Evolutionary conservation across 2,113 vertebrate species (phyloP), one percentile per base, ranked within the genome.

Genomic region (Anguilla japonica): DNA sequence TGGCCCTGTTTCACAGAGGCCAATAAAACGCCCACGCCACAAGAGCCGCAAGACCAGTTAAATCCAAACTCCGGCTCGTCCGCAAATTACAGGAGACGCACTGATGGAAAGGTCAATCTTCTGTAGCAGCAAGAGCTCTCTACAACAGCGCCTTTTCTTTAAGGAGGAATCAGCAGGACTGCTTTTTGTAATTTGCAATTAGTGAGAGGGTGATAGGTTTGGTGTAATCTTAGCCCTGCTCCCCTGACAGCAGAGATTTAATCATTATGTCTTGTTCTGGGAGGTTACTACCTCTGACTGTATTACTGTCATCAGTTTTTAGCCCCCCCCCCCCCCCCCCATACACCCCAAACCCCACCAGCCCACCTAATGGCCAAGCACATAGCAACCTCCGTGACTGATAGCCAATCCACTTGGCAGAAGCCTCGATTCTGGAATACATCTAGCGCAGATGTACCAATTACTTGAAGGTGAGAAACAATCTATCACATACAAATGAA

Each of bases 41-140:
- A 46, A 85, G 85, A 83, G 75, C 82, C 86, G 87, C 84, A 46
- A 53, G 83, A 86, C 88, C 88, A 88, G 88, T 90, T 90, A 89
- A 86, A 90, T 89, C 89, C 86, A 78, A 85, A 84, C 87, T 89
- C 83, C 80, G 83, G 80, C 83, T 84, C 78, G 14, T 75, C 83
- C 43, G 22, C 89, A 90, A 90, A 89, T 90, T 89, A 89, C 88
- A 89, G 79, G 63, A 85, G 29, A 57, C 56, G 83, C 80, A 41
- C 88, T 89, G 80, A 88, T 85, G 39, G 88, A 90, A 90, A 89
- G 89, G 89, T 89, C 89, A 90, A 89, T 90, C 89, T 90, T 88
- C 86, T 83, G 88, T 60, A 78, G 81, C 80, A 53, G 82, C 84
- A 83, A 78, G 87, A 87, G 86, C 84, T 63, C 87, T 87, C 84